Conservation (phyloP, 2,888 invertebrate species). For the Autographa gamma region DNA sequence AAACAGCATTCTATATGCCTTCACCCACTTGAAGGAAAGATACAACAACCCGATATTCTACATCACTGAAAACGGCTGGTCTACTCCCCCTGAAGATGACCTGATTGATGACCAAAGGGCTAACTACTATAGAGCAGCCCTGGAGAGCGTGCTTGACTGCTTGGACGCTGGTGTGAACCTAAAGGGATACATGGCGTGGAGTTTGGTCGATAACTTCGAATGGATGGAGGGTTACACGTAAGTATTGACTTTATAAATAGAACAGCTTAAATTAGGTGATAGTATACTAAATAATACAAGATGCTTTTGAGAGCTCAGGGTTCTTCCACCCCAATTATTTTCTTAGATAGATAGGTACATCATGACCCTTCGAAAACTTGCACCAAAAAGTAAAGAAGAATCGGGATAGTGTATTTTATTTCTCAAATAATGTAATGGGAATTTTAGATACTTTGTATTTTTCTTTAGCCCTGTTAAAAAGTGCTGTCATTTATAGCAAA, state of each 20-base stretch:
- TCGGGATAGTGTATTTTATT: no score
- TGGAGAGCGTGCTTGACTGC: slow-evolving; percentile 76
- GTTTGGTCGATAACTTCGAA: slow-evolving; percentile 90
- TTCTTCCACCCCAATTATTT: no score
- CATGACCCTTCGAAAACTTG: no score
- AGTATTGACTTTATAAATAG: slow-evolving; percentile 57
- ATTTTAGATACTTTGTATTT: no score
- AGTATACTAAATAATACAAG: no score
- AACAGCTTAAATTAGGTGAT: no score
- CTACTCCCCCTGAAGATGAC: slow-evolving; percentile 67
- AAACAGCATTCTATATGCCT: slow-evolving; percentile 33
- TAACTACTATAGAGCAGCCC: slow-evolving; percentile 75
- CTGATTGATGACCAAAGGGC: slow-evolving; percentile 81
- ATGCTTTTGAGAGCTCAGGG: no score
- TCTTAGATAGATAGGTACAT: no score
- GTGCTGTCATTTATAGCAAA: no score
- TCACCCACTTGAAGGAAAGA: slow-evolving; percentile 31
- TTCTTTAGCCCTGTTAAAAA: no score
- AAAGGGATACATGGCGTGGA: slow-evolving; percentile 89
- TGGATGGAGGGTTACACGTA: slow-evolving; percentile 89
- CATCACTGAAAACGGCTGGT: slow-evolving; percentile 89
- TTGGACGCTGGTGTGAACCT: slow-evolving; percentile 82
- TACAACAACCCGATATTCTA: slow-evolving; percentile 83
- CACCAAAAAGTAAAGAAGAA: no score
- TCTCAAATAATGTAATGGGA: no score